Conservation (phyloP, 2,113 vertebrate genomes). For the Myodes glareolus region DNA sequence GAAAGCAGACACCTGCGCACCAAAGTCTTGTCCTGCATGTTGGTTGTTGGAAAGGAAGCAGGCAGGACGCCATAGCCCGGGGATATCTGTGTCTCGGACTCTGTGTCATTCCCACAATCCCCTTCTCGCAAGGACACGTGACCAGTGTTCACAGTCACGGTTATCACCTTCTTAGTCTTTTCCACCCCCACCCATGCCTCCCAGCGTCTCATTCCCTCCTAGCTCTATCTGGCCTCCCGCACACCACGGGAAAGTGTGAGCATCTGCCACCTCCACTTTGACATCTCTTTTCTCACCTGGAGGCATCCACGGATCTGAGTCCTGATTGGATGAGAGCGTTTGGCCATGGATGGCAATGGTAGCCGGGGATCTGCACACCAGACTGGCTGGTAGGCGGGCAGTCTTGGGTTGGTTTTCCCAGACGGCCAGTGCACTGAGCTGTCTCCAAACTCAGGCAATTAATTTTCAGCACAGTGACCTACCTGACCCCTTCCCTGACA, state of each 20-base stretch:
- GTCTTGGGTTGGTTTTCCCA: background rate
- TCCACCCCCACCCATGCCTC: background rate
- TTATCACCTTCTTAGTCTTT: background rate
- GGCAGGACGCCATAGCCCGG: background rate
- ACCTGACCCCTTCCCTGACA: background rate
- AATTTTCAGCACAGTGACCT: background rate
- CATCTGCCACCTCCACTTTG: background rate
- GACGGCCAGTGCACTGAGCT: background rate
- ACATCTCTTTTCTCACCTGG: background rate
- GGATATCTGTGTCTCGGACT: background rate
- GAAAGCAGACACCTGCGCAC: background rate
- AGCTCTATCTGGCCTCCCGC: background rate
- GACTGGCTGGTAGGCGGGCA: background rate
- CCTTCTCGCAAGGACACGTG: background rate
- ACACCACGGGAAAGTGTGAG: background rate
- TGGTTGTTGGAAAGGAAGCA: background rate
- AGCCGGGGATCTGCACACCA: background rate
- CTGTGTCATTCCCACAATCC: background rate
- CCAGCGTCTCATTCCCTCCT: background rate
- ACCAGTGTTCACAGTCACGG: background rate
- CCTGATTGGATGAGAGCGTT: background rate
- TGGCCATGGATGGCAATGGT: background rate
- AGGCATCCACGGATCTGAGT: background rate
- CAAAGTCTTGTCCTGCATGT: background rate
- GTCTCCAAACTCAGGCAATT: background rate